Conservation (phyloP, 2,113 vertebrate species). For the Rhadina sibilatrix region DNA sequence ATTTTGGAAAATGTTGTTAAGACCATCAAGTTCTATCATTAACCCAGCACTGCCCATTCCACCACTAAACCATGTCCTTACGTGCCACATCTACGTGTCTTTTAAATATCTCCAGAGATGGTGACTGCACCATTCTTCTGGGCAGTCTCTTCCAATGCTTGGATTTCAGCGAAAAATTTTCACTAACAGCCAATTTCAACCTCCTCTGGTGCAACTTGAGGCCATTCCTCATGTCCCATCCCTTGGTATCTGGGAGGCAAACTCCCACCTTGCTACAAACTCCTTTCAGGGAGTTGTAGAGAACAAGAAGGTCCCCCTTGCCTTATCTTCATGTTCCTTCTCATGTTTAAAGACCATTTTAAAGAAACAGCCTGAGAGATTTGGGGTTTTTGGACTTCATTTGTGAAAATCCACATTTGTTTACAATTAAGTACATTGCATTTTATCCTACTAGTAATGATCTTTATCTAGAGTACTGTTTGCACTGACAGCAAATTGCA, state of each 20-base stretch:
- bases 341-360: background rate
- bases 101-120: background rate
- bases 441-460: background rate
- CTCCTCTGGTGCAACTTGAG: background rate
- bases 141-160: background rate
- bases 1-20: background rate
- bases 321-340: background rate
- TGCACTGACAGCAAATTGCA: background rate
- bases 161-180: background rate
- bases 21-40: background rate
- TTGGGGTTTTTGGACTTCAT: background rate
- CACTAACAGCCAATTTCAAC: background rate
- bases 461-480: background rate
- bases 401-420: background rate
- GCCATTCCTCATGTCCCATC: background rate
- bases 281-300: background rate
- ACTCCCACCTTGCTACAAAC: no score
- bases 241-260: accelerated
- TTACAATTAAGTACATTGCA: background rate
- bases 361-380: background rate
- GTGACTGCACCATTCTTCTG: background rate
- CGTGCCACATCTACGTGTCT: background rate
- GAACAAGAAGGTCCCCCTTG: background rate
- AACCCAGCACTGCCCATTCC: background rate
- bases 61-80: background rate